A percentile compares a stretch with the other conserved stretches of the same genome.
phyloP scores from a whole-genome alignment of 1,140 invertebrate genomes.

The Drosophila cardini region DNA sequence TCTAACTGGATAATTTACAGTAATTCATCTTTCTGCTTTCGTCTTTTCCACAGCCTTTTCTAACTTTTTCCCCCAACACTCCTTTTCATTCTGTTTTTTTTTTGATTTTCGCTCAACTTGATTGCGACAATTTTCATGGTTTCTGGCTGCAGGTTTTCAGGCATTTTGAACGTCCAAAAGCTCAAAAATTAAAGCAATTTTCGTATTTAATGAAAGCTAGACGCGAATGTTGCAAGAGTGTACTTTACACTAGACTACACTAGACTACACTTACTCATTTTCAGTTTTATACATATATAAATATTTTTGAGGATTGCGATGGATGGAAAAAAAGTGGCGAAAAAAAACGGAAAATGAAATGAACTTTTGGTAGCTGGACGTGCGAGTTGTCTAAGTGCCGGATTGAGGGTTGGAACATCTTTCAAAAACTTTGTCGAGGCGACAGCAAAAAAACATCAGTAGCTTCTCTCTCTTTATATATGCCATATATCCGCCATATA shows the following conservation, averaged over 20 bases:
- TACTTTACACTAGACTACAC: constrained; percentile 43
- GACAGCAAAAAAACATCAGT: constrained; percentile 74
- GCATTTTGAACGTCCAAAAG: background rate
- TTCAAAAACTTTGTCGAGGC: constrained; percentile 76
- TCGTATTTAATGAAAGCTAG: constrained; percentile 45
- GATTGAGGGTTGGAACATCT: constrained; percentile 60
- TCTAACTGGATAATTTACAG: constrained; percentile 80
- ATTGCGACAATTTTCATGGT: constrained; percentile 77
- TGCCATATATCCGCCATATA: constrained; percentile 40
- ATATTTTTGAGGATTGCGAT: constrained; percentile 25
- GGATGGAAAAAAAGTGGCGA: constrained; percentile 18
- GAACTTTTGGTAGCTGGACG: constrained; percentile 74
- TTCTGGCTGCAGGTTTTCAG: constrained; percentile 26
- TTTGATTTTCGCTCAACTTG: constrained; percentile 58
- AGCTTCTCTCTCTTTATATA: constrained; percentile 45
- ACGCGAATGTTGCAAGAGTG: constrained; percentile 16
- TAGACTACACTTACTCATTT: constrained; percentile 68
- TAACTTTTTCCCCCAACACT: constrained; percentile 27
- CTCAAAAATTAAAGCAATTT: constrained; percentile 28
- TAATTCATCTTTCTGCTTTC: constrained; percentile 78
- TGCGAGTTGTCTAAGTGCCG: constrained; percentile 63
- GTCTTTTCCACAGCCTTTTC: constrained; percentile 45
- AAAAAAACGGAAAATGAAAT: constrained; percentile 53
- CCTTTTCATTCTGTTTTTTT: constrained; percentile 1
- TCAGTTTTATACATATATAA: constrained; percentile 31